A percentile compares a stretch with the other conserved stretches of the same genome.
Evolutionary conservation across 2,113 vertebrate species (phyloP).

Genomic region (Arothron firmamentum): DNA sequence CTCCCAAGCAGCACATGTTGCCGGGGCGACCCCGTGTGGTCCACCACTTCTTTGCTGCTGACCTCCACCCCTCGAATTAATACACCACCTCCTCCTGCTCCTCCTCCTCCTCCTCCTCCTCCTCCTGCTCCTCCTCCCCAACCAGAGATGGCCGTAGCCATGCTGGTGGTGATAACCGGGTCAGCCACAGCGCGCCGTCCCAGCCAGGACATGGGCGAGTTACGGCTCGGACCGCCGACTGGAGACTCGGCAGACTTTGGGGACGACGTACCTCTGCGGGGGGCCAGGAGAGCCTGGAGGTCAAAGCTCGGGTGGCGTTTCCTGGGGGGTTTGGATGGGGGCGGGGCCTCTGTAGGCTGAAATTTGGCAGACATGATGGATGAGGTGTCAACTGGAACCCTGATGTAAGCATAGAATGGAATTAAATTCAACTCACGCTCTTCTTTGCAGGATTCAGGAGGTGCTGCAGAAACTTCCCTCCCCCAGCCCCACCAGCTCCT

Average conservation of each 20-base stretch:
- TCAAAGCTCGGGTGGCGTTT: conserved; percentile 79
- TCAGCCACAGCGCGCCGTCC: conserved; percentile 60
- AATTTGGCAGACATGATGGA: neutral
- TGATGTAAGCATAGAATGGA: neutral
- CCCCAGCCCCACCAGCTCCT: conserved; percentile 47
- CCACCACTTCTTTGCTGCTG: conserved; percentile 89
- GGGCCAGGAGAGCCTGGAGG: conserved; percentile 77
- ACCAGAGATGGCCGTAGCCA: conserved; percentile 65
- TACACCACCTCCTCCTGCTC: conserved; percentile 66
- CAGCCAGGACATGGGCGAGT: conserved; percentile 77
- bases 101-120: conserved; percentile 24
- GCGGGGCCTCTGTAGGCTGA: conserved; percentile 63
- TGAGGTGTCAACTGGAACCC: neutral
- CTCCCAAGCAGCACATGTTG: conserved; percentile 84
- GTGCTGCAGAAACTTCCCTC: conserved; percentile 77
- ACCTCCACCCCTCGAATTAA: conserved; percentile 87
- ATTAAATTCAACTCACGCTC: conserved; percentile 63
- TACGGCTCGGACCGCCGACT: conserved; percentile 35
- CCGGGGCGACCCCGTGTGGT: conserved; percentile 83
- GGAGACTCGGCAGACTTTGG: conserved; percentile 58
- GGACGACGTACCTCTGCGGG: conserved; percentile 48
- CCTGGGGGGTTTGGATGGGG: conserved; percentile 71
- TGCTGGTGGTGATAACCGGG: conserved; percentile 63
- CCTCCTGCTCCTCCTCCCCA: conserved; percentile 48
- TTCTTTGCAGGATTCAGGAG: conserved; percentile 76